A percentile compares a stretch with the other conserved stretches of the same genome.
phyloP scores from a whole-genome alignment of 2,797 vertebrate genomes.

The Alauda arvensis region DNA sequence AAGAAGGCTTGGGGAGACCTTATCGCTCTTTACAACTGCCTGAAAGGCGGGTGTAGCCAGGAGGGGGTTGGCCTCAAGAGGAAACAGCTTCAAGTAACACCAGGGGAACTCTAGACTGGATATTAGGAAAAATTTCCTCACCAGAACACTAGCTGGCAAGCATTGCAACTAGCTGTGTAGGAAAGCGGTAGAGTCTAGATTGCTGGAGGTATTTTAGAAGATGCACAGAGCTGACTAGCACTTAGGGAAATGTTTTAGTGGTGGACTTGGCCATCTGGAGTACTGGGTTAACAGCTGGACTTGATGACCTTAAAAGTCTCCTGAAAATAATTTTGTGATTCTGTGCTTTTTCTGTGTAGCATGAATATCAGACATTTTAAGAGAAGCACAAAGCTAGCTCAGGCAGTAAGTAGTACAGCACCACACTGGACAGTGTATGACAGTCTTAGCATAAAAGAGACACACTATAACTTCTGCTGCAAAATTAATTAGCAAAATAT shows the following conservation, averaged over 20 bases:
- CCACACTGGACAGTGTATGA: neutral
- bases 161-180: neutral
- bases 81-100: neutral
- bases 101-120: neutral
- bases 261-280: neutral
- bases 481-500: neutral
- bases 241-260: neutral
- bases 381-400: neutral
- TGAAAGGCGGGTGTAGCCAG: neutral
- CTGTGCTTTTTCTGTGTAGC: neutral
- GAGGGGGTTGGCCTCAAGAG: rapidly evolving
- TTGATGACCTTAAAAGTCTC: neutral
- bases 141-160: neutral
- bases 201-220: neutral
- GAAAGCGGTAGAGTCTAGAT: neutral
- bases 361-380: neutral
- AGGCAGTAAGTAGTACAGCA: neutral
- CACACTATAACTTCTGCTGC: neutral
- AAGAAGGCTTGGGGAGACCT: too few relatives aligned
- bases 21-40: too few relatives aligned
- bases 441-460: neutral
- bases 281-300: neutral
- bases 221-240: neutral
- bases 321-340: neutral
- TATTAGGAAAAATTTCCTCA: neutral